Percentiles rank a stretch among this genome's conserved stretches.
phyloP scores from a whole-genome alignment of 2,888 invertebrate genomes.

The Artemia sp. region DNA sequence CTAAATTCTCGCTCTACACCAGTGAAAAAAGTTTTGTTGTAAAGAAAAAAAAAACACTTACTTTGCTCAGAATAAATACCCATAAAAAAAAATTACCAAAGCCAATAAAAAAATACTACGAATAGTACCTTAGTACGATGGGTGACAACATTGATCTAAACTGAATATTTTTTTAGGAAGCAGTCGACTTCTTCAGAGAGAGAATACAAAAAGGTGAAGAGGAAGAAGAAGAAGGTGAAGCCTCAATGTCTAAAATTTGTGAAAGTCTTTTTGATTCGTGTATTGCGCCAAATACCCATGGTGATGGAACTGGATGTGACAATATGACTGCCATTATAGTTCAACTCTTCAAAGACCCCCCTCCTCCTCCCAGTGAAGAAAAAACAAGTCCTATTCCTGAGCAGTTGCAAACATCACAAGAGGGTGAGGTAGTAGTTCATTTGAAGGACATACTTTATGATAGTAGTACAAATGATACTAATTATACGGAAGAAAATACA shows the following conservation, averaged over 20 bases:
- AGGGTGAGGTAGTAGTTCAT: background rate
- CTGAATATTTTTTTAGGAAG: constrained; percentile 40
- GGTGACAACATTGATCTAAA: too few relatives aligned
- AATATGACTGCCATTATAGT: constrained; percentile 98
- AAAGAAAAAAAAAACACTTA: too few relatives aligned
- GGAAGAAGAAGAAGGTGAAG: too few relatives aligned
- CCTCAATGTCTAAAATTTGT: constrained; percentile 67
- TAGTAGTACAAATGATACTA: constrained; percentile 2
- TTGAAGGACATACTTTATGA: background rate
- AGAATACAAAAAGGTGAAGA: constrained; percentile 48
- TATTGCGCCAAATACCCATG: constrained; percentile 74
- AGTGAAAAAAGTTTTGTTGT: too few relatives aligned
- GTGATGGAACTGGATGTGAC: constrained; percentile 96
- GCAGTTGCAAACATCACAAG: background rate
- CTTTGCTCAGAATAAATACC: too few relatives aligned
- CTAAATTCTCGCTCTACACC: too few relatives aligned
- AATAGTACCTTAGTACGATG: too few relatives aligned
- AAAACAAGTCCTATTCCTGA: background rate
- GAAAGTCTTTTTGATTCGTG: constrained; percentile 94
- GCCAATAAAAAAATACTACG: too few relatives aligned
- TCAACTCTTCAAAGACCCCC: constrained; percentile 26
- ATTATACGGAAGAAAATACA: background rate
- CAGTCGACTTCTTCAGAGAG: constrained; percentile 67
- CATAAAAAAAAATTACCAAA: too few relatives aligned
- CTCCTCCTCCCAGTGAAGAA: background rate